phyloP scores from a whole-genome alignment of 2,797 vertebrate species.

The Centropyge bicolor region DNA sequence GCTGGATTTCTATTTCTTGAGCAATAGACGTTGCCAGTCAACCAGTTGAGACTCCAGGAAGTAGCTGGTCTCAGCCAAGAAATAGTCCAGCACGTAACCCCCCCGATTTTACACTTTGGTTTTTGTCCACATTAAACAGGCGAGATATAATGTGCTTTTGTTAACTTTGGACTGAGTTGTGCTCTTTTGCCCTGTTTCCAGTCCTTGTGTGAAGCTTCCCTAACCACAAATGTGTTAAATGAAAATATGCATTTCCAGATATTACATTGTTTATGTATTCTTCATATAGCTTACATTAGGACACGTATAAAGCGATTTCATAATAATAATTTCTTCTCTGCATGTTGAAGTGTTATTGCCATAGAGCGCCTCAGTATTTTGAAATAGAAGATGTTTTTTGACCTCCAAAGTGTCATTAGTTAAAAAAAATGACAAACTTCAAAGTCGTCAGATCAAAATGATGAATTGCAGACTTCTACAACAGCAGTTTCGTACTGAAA shows the following conservation, averaged over 20 bases:
- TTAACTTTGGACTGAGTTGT: not conserved
- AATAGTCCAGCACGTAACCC: not conserved
- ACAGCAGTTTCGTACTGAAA: not conserved
- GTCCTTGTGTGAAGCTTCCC: not conserved
- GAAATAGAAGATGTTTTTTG: conserved; percentile 17
- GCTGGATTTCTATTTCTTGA: not conserved
- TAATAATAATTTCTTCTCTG: not conserved
- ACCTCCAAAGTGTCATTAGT: not conserved
- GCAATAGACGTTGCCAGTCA: not conserved
- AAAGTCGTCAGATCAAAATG: conserved; percentile 20
- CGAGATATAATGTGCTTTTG: not conserved
- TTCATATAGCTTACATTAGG: not conserved
- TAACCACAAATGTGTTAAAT: not conserved
- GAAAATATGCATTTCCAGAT: not conserved
- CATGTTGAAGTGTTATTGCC: not conserved
- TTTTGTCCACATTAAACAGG: not conserved
- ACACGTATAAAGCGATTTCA: not conserved
- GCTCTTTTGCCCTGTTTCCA: not conserved
- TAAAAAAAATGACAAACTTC: conserved; percentile 1
- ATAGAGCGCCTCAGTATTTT: conserved; percentile 32
- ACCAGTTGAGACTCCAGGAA: not conserved
- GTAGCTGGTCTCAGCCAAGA: not conserved
- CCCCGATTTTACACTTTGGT: not conserved
- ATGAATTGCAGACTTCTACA: conserved; percentile 32
- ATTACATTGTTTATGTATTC: not conserved